Evolutionary conservation across 2,888 invertebrate genomes (phyloP).

Genomic region (Nephrotoma appendiculata): DNA sequence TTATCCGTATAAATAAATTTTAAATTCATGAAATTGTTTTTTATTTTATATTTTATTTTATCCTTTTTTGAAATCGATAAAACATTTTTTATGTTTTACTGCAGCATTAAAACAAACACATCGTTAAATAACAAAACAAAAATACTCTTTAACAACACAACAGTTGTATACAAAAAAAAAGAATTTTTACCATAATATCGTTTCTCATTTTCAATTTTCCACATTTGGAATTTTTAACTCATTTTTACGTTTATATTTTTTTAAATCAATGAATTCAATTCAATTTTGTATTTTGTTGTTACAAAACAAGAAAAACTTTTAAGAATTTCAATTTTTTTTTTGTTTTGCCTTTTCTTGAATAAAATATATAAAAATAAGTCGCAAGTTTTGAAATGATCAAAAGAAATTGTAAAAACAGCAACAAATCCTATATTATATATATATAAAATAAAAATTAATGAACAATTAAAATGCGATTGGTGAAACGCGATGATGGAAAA

Average conservation of each 20-base stretch:
- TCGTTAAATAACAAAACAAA: background rate
- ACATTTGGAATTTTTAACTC: conserved; percentile 1
- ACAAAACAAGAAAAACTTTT: background rate
- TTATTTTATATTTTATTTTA: background rate
- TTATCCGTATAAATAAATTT: background rate
- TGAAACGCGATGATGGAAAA: conserved; percentile 4
- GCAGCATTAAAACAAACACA: conserved; percentile 2
- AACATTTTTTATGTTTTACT: conserved; percentile 1
- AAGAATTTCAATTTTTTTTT: background rate
- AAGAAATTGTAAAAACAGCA: background rate
- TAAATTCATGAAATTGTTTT: background rate
- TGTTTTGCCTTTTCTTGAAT: background rate
- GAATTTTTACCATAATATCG: background rate
- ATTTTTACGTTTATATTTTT: background rate
- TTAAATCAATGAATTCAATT: conserved; percentile 4
- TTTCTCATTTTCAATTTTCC: conserved; percentile 3
- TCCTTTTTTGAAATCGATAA: conserved; percentile 3
- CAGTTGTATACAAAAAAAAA: background rate
- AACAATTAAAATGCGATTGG: conserved; percentile 4
- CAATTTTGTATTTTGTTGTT: background rate
- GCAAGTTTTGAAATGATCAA: conserved; percentile 2
- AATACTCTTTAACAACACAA: background rate
- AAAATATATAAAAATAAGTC: background rate
- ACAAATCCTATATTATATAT: background rate
- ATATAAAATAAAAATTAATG: background rate